Evolutionary conservation across 2,797 vertebrate species (phyloP), one percentile per base, ranked within the genome.

Genomic region (Poecilia picta): DNA sequence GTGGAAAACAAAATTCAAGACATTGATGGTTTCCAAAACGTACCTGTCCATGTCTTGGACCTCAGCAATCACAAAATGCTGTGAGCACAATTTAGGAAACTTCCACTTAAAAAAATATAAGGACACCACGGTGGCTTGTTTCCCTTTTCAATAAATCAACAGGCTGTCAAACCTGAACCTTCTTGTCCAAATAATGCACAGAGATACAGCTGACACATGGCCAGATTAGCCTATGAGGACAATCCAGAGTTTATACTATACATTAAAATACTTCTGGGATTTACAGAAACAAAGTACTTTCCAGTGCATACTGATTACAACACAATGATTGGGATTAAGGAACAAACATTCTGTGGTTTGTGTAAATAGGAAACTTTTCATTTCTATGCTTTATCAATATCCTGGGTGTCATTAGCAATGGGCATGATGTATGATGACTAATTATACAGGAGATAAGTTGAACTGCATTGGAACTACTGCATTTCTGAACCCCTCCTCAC

Each of bases 271-370:
- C 86, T 84, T 93, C 88, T 83, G 82, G 90, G 88, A 95, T 92
- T 93, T 91, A 94, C 90, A 92, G 85, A 92, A 89, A 94, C 90
- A 96, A 95, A 94, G 93, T 95, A 94, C 90, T 95, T 95, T 96
- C 96, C 96, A 96, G 96, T 96, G 96, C 95, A 96, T 96, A 91
- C 89, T 93, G 93, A 96, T 94, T 94, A 92, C 89, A 93, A 94
- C 87, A 93, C 88, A 91, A 91, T 83, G 84, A 85, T 92, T 84
- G 84, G 87, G 85, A 89, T 81, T 74, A 72, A 85, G 36, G 75
- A 90, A 85, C 71, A 79, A 87, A 89, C 78, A 72, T 76, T 88
- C 85, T 84, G 81, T 83, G 83, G 85, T 85, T 84, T 80, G 16
- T 86, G 71, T 39, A 64, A 62, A 77, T 82, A 88, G 77, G 87